These are phyloP conservation scores for Trichogramma evanescens DNA, from an alignment of 2,888 invertebrate species.

Conservation along the genomic window DNA sequence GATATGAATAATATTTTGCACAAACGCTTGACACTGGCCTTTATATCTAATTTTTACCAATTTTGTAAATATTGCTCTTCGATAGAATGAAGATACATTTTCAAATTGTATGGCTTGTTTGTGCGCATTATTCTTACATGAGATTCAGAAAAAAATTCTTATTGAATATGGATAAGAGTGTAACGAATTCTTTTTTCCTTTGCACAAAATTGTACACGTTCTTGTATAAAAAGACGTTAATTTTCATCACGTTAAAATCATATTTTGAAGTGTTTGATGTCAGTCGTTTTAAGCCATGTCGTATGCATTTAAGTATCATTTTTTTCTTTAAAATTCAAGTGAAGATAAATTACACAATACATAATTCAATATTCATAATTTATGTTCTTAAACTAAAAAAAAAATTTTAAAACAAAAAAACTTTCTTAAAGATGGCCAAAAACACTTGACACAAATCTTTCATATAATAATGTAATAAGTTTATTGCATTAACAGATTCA, in stretches of 20 bases:
- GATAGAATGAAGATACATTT: constrained; percentile 1
- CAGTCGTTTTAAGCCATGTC: too few species aligned
- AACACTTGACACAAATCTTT: not conserved
- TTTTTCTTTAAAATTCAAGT: too few species aligned
- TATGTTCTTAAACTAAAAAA: too few species aligned
- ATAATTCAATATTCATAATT: too few species aligned
- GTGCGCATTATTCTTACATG: not conserved
- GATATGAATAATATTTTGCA: constrained; percentile 47
- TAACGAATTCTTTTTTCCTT: constrained; percentile 1
- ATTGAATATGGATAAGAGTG: constrained; percentile 6
- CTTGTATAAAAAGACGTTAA: too few species aligned
- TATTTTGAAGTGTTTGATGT: too few species aligned
- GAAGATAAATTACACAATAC: too few species aligned
- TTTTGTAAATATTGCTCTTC: constrained; percentile 1
- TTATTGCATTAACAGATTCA: constrained; percentile 47
- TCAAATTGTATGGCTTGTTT: not conserved
- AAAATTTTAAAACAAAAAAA: too few species aligned
- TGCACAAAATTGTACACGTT: not conserved
- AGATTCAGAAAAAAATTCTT: constrained; percentile 1
- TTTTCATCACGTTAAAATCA: too few species aligned
- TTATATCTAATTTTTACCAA: constrained; percentile 46
- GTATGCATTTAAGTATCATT: too few species aligned
- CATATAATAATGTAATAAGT: constrained; percentile 36
- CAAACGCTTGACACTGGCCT: constrained; percentile 49
- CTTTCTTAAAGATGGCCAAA: too few species aligned